Evolutionary conservation across 1,140 invertebrate species (phyloP).

Genomic region (Drosophila melanica): DNA sequence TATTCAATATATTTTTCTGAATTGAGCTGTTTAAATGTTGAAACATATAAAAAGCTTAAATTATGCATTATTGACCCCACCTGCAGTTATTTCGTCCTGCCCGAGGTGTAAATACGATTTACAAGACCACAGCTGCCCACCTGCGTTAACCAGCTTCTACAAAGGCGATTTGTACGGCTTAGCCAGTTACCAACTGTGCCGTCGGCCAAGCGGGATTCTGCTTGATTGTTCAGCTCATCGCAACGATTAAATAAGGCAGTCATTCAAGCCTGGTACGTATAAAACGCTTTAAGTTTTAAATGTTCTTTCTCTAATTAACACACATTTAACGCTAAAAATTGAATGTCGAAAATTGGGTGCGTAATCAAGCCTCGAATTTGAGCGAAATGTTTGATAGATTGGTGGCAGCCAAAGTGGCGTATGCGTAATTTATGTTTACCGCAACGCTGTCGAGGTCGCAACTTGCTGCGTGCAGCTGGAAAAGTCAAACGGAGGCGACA

Average conservation of each 20-base stretch:
- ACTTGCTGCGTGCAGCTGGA: background rate
- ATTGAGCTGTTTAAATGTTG: no score
- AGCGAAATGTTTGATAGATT: slow-evolving; percentile 33
- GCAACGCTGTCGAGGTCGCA: slow-evolving; percentile 17
- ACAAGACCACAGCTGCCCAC: no score
- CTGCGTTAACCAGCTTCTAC: no score
- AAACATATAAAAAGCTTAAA: no score
- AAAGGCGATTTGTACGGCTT: no score
- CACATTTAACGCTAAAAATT: background rate
- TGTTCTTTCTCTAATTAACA: no score
- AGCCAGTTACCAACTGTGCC: no score
- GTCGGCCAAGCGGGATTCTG: background rate
- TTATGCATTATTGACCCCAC: no score
- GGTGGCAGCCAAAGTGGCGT: slow-evolving; percentile 21
- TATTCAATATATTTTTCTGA: background rate
- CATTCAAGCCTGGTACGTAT: no score
- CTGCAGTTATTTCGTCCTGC: no score
- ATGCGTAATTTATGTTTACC: slow-evolving; percentile 43
- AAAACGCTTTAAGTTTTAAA: no score
- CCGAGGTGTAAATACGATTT: no score
- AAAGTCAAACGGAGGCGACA: background rate
- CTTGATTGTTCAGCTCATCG: background rate
- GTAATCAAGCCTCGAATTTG: background rate
- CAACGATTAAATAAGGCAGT: background rate
- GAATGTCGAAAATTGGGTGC: background rate